phyloP scores from a whole-genome alignment of 2,888 invertebrate genomes.

The Agapostemon virescens region DNA sequence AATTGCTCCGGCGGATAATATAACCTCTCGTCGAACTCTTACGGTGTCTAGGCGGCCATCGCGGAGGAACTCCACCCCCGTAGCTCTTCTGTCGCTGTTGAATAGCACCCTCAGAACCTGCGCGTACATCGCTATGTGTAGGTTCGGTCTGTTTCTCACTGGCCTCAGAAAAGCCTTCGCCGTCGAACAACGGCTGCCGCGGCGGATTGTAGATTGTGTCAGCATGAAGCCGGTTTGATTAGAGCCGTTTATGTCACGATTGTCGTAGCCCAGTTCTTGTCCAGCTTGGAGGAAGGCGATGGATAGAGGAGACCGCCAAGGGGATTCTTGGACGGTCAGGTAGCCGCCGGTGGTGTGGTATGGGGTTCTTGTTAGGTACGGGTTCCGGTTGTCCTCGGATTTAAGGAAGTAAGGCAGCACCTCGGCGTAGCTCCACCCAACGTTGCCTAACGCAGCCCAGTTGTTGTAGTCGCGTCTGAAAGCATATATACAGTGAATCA shows the following conservation, averaged over 20 bases:
- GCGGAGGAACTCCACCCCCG: conserved; percentile 88
- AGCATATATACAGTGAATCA: background rate
- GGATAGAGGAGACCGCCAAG: conserved; percentile 91
- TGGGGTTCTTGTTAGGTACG: conserved; percentile 87
- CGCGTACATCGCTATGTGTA: conserved; percentile 90
- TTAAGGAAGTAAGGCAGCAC: conserved; percentile 92
- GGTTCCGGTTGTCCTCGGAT: conserved; percentile 93
- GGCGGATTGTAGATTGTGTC: conserved; percentile 91
- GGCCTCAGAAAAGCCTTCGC: conserved; percentile 92
- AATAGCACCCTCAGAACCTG: conserved; percentile 89
- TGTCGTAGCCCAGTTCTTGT: conserved; percentile 90
- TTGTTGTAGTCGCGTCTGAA: conserved; percentile 87
- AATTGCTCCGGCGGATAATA: conserved; percentile 93
- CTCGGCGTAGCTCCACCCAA: conserved; percentile 92
- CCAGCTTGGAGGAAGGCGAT: conserved; percentile 92
- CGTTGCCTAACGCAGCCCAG: conserved; percentile 91
- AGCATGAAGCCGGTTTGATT: conserved; percentile 93
- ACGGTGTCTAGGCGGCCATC: conserved; percentile 85
- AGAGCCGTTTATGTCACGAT: conserved; percentile 90
- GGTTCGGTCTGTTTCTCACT: conserved; percentile 87
- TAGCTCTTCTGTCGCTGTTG: conserved; percentile 85
- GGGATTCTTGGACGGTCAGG: conserved; percentile 91
- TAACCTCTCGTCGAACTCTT: conserved; percentile 89
- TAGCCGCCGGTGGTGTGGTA: conserved; percentile 91
- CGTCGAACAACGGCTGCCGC: conserved; percentile 92